Base-by-base conservation (phyloP, 2,113 vertebrate genomes). In the Equus quagga region DNA sequence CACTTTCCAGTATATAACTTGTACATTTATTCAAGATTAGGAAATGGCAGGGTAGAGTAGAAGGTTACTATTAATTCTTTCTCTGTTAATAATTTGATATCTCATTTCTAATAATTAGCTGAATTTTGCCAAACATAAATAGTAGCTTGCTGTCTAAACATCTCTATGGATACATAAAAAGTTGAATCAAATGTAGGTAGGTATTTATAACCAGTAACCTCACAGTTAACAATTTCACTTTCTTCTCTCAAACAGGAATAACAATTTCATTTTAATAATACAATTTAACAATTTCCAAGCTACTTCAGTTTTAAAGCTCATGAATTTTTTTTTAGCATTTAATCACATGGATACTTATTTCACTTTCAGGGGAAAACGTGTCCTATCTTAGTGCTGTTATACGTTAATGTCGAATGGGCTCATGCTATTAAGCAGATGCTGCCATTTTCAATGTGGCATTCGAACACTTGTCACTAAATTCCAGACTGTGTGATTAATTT, bases 401-500 rank as follows among this genome's bases (percentile, higher is more conserved):
- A 76, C 33, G 62, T n/a, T 44, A 51, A 0, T 46, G 41, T 8
- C 33, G 1, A 9, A 69, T 21, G 80, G 83, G 33, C 44, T 26
- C 2, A 41, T 58, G 60, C 82, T 15, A 46, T 41, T 65, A 92
- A 78, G 64, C 94, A 97, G 95, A 96, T 94, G 97, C 95, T 96
- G 69, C 56, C 75, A 41, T 80, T 88, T 92, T 88, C 94, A 64
- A 26, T 24, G 36, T 60, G 78, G 41, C 67, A 26, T 5, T 31
- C 1, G 5, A 41, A 28, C 41, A 96, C 94, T 96, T 86, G 60
- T 94, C 92, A 92, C 67, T 62, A 19, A 90, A 84, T 92, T 98
- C 90, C 86, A 70, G 41, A 41, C 65, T 96, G 93, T n/a, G 83
- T 36, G 36, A 96, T 97, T 95, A 62, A 94, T 98, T 98, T 95